A percentile compares a stretch with the other conserved stretches of the same genome.
Evolutionary conservation across 2,797 vertebrate genomes (phyloP).

Genomic region (Sciaenops ocellatus): DNA sequence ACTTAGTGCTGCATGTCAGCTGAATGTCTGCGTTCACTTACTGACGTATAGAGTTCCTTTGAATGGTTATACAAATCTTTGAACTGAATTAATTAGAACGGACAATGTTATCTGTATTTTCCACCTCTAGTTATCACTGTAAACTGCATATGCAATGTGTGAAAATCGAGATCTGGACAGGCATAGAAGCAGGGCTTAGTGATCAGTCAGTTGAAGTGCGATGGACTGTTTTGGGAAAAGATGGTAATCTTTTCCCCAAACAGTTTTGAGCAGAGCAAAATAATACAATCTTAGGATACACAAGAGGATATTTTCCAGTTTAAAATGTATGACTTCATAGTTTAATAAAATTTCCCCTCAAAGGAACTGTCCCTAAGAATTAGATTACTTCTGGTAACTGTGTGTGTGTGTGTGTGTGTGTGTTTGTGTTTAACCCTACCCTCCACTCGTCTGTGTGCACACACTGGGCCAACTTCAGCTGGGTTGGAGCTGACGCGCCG

Average conservation of each 20-base stretch:
- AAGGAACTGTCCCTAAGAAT: not conserved
- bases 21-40: no score
- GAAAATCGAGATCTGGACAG: not conserved
- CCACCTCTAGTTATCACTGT: no score
- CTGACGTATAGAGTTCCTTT: no score
- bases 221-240: not conserved
- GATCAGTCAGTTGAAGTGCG: not conserved
- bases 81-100: no score
- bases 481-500: slow-evolving; percentile 86
- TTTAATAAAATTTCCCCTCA: not conserved
- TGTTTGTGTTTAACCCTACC: slow-evolving; percentile 78
- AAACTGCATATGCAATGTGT: no score
- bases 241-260: not conserved
- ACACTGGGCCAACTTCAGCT: slow-evolving; percentile 81
- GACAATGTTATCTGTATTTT: no score
- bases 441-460: slow-evolving; percentile 89
- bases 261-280: not conserved
- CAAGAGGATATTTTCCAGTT: not conserved
- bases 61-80: no score
- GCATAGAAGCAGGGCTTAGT: not conserved
- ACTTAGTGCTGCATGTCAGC: not conserved
- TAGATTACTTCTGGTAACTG: not conserved
- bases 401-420: slow-evolving; percentile 5
- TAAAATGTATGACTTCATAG: not conserved
- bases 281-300: not conserved